phyloP scores from a whole-genome alignment of 2,797 vertebrate genomes.

The Otus scops region DNA sequence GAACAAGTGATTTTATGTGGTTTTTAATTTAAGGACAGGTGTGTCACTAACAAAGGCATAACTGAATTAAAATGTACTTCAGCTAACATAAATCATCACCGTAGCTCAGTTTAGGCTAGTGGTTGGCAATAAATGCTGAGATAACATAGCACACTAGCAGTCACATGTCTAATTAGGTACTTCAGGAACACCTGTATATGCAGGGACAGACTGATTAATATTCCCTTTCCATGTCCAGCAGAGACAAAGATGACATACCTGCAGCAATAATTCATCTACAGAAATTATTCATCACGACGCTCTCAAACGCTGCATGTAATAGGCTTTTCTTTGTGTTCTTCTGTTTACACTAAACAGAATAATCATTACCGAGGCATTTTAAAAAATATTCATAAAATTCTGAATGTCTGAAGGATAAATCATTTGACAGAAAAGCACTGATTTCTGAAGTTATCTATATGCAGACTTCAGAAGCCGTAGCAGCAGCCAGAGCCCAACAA shows the following conservation, averaged over 20 bases:
- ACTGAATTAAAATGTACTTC: not conserved
- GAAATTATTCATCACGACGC: not conserved
- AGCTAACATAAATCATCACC: not conserved
- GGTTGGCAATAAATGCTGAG: not conserved
- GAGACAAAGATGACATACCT: not conserved
- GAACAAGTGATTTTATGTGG: not conserved
- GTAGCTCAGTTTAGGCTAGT: not conserved
- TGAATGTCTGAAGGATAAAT: not conserved
- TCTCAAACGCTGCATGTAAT: not conserved
- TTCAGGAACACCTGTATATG: not conserved
- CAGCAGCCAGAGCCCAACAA: not conserved
- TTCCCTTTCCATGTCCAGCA: not conserved
- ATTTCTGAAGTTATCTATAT: not conserved
- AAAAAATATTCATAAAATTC: not conserved
- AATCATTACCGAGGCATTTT: not conserved
- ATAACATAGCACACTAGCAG: not conserved
- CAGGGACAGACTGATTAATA: not conserved
- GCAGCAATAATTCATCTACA: not conserved
- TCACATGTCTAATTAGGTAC: not conserved
- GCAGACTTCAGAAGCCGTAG: not conserved
- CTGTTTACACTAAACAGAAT: not conserved
- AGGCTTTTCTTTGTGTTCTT: not conserved
- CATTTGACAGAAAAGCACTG: not conserved
- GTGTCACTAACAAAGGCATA: not conserved
- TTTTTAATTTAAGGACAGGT: not conserved